Evolutionary conservation across 2,113 vertebrate species (phyloP), one percentile per base, ranked within the genome.

Genomic region (Salminus brasiliensis): DNA sequence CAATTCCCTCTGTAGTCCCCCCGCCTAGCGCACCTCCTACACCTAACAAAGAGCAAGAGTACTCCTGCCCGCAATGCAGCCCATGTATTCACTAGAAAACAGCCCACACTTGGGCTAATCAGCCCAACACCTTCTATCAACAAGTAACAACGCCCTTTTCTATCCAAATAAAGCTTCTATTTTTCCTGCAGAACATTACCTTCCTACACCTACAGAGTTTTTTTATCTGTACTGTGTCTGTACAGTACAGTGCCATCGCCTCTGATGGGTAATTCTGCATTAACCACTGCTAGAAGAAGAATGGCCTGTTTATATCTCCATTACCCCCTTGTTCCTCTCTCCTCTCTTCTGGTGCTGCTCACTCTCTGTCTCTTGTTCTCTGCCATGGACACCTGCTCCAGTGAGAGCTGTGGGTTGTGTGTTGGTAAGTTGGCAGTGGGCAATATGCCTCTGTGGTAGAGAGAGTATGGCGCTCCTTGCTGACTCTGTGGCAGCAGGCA

Each of bases 1-100:
- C 88, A 92, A 89, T 92, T 84, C 80, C 66, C 76, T 71, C 75
- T 85, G 86, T 83, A 85, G 85, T 89, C 86, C 67, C n/a, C 70
- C 66, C 86, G 47, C 53, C 74, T 81, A 67, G 67, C 73, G 47
- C 11, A 57, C 80, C 82, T 70, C 59, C 73, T 45, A 81, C 79
- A 76, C 57, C 79, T 78, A 81, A 81, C 83, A 84, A 84, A 84
- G 83, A 78, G 52, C 63, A 62, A 71, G 71, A 70, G 75, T 72
- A 66, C 57, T 81, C 55, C 67, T 49, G 79, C 39, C 63, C 62
- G 34, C 57, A 43, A 67, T 80, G 62, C 49, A 80, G 36, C 67
- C 66, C 34, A 62, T 71, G 72, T 75, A 63, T 76, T 84, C 65
- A 43, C 12, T 23, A 12, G 39, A 75, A 75, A 77, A 66, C 79